Percentiles rank a stretch among this genome's conserved stretches.
phyloP scores from a whole-genome alignment of 2,797 vertebrate species.

The Crax fasciolata region DNA sequence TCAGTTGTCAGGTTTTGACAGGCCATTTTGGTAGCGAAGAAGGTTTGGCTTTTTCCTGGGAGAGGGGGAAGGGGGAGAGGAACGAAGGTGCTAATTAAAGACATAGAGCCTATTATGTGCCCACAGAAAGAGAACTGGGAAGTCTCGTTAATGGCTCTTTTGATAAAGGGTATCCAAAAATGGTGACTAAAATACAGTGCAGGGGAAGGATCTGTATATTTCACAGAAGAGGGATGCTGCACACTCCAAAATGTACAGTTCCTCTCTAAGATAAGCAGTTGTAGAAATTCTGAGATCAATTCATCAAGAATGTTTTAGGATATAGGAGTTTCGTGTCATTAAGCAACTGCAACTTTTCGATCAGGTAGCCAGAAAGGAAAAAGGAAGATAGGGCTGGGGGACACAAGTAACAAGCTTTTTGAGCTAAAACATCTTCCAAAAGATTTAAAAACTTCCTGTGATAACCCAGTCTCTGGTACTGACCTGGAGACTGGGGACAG shows the following conservation, averaged over 20 bases:
- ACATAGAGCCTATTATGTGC: slow-evolving; percentile 47
- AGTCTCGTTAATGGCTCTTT: not conserved
- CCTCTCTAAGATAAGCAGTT: not conserved
- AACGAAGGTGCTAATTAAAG: slow-evolving; percentile 74
- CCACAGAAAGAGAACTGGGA: not conserved
- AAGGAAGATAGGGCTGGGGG: not conserved
- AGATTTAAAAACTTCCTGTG: not conserved
- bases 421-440: not conserved
- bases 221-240: not conserved
- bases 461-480: not conserved
- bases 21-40: slow-evolving; percentile 72
- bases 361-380: not conserved
- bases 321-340: not conserved
- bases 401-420: not conserved
- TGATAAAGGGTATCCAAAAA: not conserved
- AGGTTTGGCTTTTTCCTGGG: slow-evolving; percentile 72
- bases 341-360: not conserved
- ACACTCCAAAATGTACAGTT: not conserved
- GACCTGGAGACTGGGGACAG: not conserved
- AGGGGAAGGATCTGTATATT: not conserved
- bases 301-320: not conserved
- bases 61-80: slow-evolving; percentile 68
- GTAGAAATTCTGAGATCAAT: not conserved
- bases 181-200: not conserved
- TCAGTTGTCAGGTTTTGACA: slow-evolving; percentile 76